A percentile compares a stretch with the other conserved stretches of the same genome.
Conservation (phyloP, 1,140 invertebrate genomes). For the Pentalonia nigronervosa region DNA sequence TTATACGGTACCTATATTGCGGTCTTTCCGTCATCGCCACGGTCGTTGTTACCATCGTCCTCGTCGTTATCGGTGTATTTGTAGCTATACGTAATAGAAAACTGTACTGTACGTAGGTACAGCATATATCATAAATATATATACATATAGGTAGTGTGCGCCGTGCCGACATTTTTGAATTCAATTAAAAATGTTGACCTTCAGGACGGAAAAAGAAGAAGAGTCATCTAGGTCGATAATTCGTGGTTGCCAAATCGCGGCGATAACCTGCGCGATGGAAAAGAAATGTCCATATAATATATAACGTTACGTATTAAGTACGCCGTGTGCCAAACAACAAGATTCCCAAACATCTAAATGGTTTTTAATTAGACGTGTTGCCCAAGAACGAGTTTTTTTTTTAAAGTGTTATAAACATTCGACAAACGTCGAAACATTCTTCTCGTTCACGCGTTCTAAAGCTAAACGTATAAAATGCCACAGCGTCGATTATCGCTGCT, state of each 20-base stretch:
- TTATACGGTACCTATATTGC: background rate
- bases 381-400: slow-evolving; percentile 3
- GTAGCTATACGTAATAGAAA: background rate
- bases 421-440: background rate
- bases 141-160: background rate
- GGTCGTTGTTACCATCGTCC: background rate
- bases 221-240: background rate
- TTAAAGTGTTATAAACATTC: background rate
- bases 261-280: background rate
- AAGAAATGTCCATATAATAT: background rate
- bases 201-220: background rate
- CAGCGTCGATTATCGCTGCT: background rate
- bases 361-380: slow-evolving; percentile 10
- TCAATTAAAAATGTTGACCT: slow-evolving; percentile 14
- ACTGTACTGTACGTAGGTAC: background rate
- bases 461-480: background rate
- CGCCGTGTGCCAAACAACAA: background rate
- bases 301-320: background rate
- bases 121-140: background rate
- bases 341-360: slow-evolving; percentile 7
- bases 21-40: background rate
- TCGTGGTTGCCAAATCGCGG: background rate
- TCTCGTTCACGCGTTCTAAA: background rate
- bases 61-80: background rate
- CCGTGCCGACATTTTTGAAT: background rate